These are phyloP conservation scores for Vulpes vulpes DNA, from an alignment of 2,113 vertebrate species.

Conservation along the genomic window DNA sequence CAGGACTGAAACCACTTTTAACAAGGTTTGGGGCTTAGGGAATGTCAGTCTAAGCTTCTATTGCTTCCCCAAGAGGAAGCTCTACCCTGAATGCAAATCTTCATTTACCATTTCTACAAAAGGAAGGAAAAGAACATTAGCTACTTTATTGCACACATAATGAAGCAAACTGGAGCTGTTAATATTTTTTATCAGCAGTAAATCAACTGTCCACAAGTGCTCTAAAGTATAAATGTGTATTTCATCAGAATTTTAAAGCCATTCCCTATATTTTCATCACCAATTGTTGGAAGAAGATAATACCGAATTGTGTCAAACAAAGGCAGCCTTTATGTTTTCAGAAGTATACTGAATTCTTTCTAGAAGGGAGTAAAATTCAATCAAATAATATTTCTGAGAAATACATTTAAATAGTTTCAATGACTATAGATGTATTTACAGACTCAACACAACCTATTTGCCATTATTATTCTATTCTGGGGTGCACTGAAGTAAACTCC, in stretches of 20 bases:
- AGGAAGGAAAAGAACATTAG: constrained; percentile 78
- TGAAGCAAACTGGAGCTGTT: constrained; percentile 79
- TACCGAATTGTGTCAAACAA: constrained; percentile 53
- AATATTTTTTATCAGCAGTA: constrained; percentile 78
- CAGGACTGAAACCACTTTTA: constrained; percentile 88
- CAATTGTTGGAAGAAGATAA: constrained; percentile 56
- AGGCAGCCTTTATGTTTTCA: constrained; percentile 57
- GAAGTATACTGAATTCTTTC: constrained; percentile 18
- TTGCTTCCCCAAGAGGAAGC: constrained; percentile 82
- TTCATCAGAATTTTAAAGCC: constrained; percentile 73
- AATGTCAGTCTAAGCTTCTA: constrained; percentile 84
- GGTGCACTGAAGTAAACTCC: neutral
- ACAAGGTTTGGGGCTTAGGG: constrained; percentile 91
- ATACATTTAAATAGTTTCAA: constrained; percentile 36
- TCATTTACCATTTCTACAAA: constrained; percentile 82
- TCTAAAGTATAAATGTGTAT: constrained; percentile 74
- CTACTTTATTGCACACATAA: constrained; percentile 83
- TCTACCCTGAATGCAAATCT: constrained; percentile 86
- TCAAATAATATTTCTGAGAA: constrained; percentile 44
- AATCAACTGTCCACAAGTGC: constrained; percentile 78
- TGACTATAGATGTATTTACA: neutral
- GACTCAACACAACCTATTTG: neutral
- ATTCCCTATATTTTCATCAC: constrained; percentile 65
- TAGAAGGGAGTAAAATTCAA: neutral
- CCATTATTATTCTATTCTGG: neutral